Evolutionary conservation across 2,797 vertebrate species (phyloP).

Genomic region (Pseudomugil gertrudae): DNA sequence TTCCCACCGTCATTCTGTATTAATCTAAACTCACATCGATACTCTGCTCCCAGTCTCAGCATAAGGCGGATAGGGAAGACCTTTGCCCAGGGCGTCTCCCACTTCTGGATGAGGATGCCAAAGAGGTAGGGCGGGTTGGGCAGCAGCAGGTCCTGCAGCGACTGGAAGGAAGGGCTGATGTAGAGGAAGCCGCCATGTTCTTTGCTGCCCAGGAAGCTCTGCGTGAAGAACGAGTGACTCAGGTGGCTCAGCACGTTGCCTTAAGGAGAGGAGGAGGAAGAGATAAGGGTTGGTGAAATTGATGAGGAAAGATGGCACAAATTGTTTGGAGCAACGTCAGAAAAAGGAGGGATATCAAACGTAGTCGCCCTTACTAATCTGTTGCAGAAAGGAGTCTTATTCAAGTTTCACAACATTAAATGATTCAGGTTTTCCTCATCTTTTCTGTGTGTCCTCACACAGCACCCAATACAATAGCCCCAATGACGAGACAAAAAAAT

Average conservation of each 20-base stretch:
- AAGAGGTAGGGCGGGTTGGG: constrained; percentile 96
- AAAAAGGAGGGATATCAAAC: constrained; percentile 16
- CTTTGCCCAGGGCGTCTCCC: constrained; percentile 99
- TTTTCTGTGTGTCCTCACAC: constrained; percentile 13
- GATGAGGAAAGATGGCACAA: neutral
- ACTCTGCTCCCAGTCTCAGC: constrained; percentile 96
- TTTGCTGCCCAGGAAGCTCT: constrained; percentile 96
- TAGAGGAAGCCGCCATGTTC: constrained; percentile 98
- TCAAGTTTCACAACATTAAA: constrained; percentile 17
- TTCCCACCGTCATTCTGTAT: neutral
- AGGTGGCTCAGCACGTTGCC: constrained; percentile 94
- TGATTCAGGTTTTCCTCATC: constrained; percentile 42
- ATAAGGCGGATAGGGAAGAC: constrained; percentile 98
- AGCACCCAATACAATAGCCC: constrained; percentile 28
- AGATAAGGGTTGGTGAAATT: neutral
- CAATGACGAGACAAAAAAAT: constrained; percentile 13
- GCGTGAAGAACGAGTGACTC: constrained; percentile 97
- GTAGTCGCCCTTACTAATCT: constrained; percentile 13
- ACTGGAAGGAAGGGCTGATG: constrained; percentile 93
- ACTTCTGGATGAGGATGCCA: constrained; percentile 97
- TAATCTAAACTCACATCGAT: constrained; percentile 88
- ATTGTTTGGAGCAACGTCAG: neutral
- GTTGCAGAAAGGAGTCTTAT: neutral
- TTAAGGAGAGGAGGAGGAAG: constrained; percentile 48
- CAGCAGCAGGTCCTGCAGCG: constrained; percentile 93